Evolutionary conservation across 2,888 invertebrate species (phyloP).

Genomic region (Augochlorella aurata): DNA sequence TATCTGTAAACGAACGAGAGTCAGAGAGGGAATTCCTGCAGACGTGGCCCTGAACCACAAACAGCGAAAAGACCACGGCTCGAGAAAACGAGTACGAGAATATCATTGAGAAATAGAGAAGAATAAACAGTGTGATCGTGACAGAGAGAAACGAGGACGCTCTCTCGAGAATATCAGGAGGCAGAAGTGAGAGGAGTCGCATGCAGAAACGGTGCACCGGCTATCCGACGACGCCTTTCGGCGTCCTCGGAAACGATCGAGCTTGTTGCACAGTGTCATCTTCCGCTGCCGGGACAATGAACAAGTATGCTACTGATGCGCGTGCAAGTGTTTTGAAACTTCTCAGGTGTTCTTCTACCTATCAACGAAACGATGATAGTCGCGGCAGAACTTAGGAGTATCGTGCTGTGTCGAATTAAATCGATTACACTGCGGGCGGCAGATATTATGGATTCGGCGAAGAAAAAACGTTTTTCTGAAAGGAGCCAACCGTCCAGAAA

Average conservation of each 20-base stretch:
- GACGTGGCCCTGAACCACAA: not conserved
- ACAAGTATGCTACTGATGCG: not conserved
- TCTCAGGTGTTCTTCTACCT: not conserved
- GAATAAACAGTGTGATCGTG: not conserved
- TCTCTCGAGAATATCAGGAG: constrained; percentile 5
- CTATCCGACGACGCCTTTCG: not conserved
- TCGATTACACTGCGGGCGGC: no score
- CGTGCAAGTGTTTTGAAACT: constrained; percentile 23
- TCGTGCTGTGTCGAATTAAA: no score
- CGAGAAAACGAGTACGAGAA: constrained; percentile 21
- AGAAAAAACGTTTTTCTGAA: no score
- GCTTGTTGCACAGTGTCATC: not conserved
- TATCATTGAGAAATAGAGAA: not conserved
- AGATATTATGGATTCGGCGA: no score
- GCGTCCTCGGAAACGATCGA: not conserved
- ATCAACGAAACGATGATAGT: no score
- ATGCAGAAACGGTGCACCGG: constrained; percentile 8
- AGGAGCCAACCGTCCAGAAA: no score
- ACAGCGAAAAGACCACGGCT: constrained; percentile 15
- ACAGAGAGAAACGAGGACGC: not conserved
- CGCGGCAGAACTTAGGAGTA: no score
- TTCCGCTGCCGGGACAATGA: not conserved
- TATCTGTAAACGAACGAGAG: constrained; percentile 66
- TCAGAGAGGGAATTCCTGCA: constrained; percentile 33
- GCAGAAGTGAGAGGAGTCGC: not conserved